A percentile compares a stretch with the other conserved stretches of the same genome.
Conservation (phyloP, 2,888 invertebrate species). For the Ferrisia virgata region DNA sequence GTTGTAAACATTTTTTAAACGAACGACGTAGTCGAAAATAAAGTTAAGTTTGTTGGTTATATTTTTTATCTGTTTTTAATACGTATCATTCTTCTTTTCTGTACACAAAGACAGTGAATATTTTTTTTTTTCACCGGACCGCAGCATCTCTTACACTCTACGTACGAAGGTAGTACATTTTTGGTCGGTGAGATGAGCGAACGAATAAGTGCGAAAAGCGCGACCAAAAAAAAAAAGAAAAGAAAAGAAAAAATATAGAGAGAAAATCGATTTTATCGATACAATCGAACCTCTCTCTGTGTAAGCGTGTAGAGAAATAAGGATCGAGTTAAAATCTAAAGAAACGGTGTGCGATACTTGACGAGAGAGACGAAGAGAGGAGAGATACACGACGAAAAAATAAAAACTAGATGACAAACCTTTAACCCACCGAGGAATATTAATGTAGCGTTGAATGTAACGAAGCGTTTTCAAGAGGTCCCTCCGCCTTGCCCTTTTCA, state of each 20-base stretch:
- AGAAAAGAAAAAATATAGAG: not conserved
- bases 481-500: slow-evolving; percentile 19
- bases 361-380: not conserved
- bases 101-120: not conserved
- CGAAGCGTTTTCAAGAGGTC: slow-evolving; percentile 45
- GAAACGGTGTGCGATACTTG: too few relatives aligned
- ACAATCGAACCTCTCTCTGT: not conserved
- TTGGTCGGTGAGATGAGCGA: not conserved
- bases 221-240: too few relatives aligned
- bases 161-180: too few relatives aligned
- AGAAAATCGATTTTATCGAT: slow-evolving; percentile 32
- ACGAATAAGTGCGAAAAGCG: not conserved
- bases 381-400: slow-evolving; percentile 13
- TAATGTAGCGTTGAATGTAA: slow-evolving; percentile 46
- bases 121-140: not conserved
- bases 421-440: slow-evolving; percentile 45
- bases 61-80: not conserved
- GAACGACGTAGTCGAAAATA: not conserved
- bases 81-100: not conserved
- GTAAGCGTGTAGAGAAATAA: not conserved
- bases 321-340: not conserved
- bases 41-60: not conserved
- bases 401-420: slow-evolving; percentile 43
- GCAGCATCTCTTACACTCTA: not conserved
- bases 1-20: not conserved